Evolutionary conservation across 2,113 vertebrate species (phyloP).

Genomic region (Carollia perspicillata): DNA sequence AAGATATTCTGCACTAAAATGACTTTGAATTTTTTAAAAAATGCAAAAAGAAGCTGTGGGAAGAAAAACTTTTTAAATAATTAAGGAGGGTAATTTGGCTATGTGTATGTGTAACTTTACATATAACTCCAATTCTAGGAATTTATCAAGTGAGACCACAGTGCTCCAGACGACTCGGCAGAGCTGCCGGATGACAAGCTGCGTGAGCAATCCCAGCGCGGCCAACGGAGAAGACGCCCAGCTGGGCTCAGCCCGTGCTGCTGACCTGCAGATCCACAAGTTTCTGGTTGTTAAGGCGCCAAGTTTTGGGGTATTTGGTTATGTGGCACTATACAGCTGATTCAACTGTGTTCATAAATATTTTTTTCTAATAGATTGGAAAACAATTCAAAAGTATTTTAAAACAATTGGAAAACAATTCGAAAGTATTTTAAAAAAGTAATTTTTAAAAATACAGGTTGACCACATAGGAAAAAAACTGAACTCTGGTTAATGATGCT

Average conservation of each 20-base stretch:
- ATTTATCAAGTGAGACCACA: background rate
- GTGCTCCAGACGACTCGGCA: background rate
- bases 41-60: background rate
- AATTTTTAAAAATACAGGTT: background rate
- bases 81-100: background rate
- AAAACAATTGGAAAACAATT: background rate
- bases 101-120: background rate
- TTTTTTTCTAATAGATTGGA: background rate
- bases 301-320: background rate
- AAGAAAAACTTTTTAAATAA: conserved; percentile 5
- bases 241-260: background rate
- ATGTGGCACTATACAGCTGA: background rate
- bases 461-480: background rate
- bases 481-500: background rate
- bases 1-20: conserved; percentile 15
- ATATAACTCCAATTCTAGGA: background rate
- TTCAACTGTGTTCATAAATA: background rate
- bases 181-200: background rate
- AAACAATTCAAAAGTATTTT: conserved; percentile 10
- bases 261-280: background rate
- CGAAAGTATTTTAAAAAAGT: background rate
- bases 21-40: background rate
- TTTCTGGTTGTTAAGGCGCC: background rate
- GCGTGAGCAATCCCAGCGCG: background rate
- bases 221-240: background rate